Base-by-base conservation (phyloP, 37 sponge, comb jelly and placozoan genomes). In the Ianthella basta region DNA sequence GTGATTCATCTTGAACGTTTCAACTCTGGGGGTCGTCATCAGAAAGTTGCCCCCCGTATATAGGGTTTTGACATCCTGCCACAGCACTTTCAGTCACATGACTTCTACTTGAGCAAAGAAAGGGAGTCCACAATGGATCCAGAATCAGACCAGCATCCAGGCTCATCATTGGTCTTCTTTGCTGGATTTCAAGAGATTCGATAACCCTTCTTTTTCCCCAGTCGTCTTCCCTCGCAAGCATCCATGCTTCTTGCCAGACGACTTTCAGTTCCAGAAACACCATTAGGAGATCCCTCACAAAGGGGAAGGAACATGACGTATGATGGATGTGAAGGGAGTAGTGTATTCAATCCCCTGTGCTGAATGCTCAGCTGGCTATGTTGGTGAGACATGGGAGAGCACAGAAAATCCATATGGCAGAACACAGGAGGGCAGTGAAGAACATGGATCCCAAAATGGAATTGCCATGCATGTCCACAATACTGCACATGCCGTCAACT, bases 351-450 rank as follows among this genome's bases (percentile, higher is more conserved):
- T 79, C 39, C 56, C 80, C 36, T 79, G 80, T 79, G 64, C 64
- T 13, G 80, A 79, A 79, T 79, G 80, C 80, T 36, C 44, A 41
- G 64, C 33, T n/a, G 25, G 1, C n/a, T 81, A 29, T 44, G 50
- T 44, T 44, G 50, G 8, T 44, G 50, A 44, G n/a, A n/a, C n/a
- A n/a, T 30, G 84, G 84, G 15, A 38, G 84, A 33, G 70, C 30
- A 8, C 85, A 70, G 8, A 70, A 84, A 60, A 4, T 35, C 21
- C 40, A 75, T 27, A 70, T 70, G 35, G 19, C 73, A 37, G 75
- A 84, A 55, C 73, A 84, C 59, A 44, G 44, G 63, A 44, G 59
- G 40, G 72, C 75, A 2, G 73, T 72, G 37, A 69, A 56, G 57
- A 69, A 60, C 25, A 32, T 3, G 24, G 74, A 84, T 29, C 40